A percentile compares a stretch with the other conserved stretches of the same genome.
Evolutionary conservation across 2,113 vertebrate species (phyloP).

Genomic region (Sterrhoptilus dennistouni): DNA sequence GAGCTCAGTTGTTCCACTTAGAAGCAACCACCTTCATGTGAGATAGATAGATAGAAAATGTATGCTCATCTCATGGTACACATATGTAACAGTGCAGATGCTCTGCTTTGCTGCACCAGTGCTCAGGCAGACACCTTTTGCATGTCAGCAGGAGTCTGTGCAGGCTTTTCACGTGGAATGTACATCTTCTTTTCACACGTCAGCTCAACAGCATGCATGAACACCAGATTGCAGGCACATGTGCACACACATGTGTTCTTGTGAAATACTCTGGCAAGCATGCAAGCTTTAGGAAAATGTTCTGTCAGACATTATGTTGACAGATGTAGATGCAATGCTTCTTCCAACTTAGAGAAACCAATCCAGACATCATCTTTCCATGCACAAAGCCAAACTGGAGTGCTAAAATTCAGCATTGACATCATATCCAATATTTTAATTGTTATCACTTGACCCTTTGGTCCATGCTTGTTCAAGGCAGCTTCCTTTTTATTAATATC

Average conservation of each 20-base stretch:
- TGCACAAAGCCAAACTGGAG: not conserved
- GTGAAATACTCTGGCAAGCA: constrained; percentile 46
- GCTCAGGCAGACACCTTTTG: constrained; percentile 14
- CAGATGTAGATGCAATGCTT: constrained; percentile 49
- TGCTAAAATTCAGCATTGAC: constrained; percentile 29
- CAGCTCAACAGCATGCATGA: not conserved
- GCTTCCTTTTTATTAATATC: constrained; percentile 63
- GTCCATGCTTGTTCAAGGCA: constrained; percentile 48
- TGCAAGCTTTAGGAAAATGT: constrained; percentile 44
- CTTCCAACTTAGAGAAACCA: constrained; percentile 48
- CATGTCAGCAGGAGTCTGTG: not conserved
- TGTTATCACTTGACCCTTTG: constrained; percentile 64
- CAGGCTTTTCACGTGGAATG: not conserved
- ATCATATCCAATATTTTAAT: constrained; percentile 43
- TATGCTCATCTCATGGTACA: not conserved
- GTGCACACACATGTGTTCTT: constrained; percentile 38
- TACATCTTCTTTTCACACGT: constrained; percentile 27
- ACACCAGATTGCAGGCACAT: constrained; percentile 45
- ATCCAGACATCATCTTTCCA: constrained; percentile 50
- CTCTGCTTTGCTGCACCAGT: not conserved
- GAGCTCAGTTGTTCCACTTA: not conserved
- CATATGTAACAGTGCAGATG: not conserved
- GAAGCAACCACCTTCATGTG: not conserved
- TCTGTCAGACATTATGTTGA: constrained; percentile 57
- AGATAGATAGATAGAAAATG: not conserved